Base-by-base conservation (phyloP, 2,888 invertebrate species). In the Dicranocentrus wangi region DNA sequence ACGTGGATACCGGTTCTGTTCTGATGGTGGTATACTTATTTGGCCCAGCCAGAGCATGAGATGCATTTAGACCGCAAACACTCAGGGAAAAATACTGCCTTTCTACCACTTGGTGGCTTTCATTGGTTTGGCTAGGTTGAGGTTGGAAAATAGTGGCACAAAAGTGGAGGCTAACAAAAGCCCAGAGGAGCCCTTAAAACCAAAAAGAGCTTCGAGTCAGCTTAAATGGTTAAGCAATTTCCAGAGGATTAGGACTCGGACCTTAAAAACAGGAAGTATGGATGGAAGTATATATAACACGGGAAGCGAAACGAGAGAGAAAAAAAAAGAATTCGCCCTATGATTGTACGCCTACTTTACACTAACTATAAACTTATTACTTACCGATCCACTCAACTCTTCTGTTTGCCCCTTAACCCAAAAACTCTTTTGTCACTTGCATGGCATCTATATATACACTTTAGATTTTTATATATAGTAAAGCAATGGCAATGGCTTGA, bases 161-260 rank as follows among this genome's bases (percentile, higher is more conserved):
- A 61, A 65, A 73, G 53, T 73, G 73, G 39, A 73, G 65, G 72
- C 51, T 53, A 65, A 53, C 65, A 73, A 65, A 73, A 60, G 61
- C 73, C 73, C 73, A 65, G 73, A 73, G 73, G 73, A 73, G 65
- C 73, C 73, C 73, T 73, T 73, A 73, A 63, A 65, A 63, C 73
- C 39, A 65, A 73, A n/a, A 73, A 73, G 63, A 63, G 73, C 53
- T 53, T 15, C 21, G 55, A 73, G 73, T 73, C 73, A 65, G 73
- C 65, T 73, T 73, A 73, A 73, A 73, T 73, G 73, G 65, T 63
- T 73, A 73, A 63, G 53, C 73, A 73, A 73, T 73, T 73, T 73
- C 63, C 39, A 65, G 53, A 58, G 73, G 63, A 73, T 73, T 60
- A 72, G 71, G 47, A 69, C 55, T 55, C 23, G 43, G 69, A 69